Evolutionary conservation across 2,888 invertebrate species (phyloP).

Genomic region (Lasioglossum vierecki): DNA sequence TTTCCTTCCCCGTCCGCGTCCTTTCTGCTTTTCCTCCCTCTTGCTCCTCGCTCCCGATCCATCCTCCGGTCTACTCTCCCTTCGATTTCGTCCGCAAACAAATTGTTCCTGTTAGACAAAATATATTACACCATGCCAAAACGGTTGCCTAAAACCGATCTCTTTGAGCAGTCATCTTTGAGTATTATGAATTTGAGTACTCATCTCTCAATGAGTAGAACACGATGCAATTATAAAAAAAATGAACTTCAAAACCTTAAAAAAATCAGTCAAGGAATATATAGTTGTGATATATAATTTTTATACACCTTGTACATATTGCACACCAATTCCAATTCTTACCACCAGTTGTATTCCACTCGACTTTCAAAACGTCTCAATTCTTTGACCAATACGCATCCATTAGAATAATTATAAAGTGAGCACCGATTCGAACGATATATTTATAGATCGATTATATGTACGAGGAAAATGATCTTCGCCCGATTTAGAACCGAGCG

Average conservation of each 20-base stretch:
- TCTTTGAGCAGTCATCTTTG: background rate
- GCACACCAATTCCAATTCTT: background rate
- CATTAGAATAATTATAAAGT: background rate
- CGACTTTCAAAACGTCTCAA: background rate
- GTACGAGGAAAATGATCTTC: background rate
- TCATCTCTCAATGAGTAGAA: too few species aligned
- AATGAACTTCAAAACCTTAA: too few species aligned
- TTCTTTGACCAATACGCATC: background rate
- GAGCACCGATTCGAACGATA: background rate
- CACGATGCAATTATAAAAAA: too few species aligned
- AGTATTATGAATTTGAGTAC: too few species aligned
- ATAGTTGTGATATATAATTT: too few species aligned
- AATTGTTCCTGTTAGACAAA: background rate
- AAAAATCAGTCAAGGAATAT: too few species aligned
- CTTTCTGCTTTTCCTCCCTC: constrained; percentile 55
- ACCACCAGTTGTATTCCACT: background rate
- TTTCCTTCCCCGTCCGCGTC: constrained; percentile 73
- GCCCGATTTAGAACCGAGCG: background rate
- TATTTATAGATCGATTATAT: background rate
- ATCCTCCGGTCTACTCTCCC: constrained; percentile 28
- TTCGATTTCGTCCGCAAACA: constrained; percentile 5
- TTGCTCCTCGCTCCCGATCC: constrained; percentile 43
- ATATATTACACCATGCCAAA: background rate
- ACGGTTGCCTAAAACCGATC: background rate
- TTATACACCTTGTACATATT: background rate